These are phyloP conservation scores for Pyxicephalus adspersus DNA, from an alignment of 2,113 vertebrate species.

Conservation along the genomic window DNA sequence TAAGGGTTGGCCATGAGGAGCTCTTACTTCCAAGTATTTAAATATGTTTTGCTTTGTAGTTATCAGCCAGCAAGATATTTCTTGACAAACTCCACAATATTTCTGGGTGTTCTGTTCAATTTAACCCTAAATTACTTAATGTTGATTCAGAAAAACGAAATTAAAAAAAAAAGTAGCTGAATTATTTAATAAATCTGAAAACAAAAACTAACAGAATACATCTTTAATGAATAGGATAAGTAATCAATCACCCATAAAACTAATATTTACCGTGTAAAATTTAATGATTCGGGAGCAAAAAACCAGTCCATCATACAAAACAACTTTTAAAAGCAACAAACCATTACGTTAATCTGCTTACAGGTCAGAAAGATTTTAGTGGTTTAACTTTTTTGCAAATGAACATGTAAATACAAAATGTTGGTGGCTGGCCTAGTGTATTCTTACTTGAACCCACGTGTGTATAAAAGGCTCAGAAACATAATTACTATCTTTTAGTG, in stretches of 20 bases:
- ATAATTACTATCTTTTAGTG: too few relatives aligned
- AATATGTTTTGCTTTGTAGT: not conserved
- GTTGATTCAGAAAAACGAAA: not conserved
- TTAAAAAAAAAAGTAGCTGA: not conserved
- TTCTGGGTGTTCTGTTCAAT: not conserved
- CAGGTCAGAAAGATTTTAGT: conserved; percentile 3
- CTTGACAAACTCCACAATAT: not conserved
- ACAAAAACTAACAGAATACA: conserved; percentile 21
- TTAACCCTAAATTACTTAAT: not conserved
- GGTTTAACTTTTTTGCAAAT: not conserved
- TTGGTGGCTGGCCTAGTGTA: too few relatives aligned
- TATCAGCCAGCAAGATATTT: conserved; percentile 25
- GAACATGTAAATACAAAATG: too few relatives aligned
- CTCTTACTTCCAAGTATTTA: too few relatives aligned
- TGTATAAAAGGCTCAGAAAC: too few relatives aligned
- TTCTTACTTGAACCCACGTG: too few relatives aligned
- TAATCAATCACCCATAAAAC: conserved; percentile 13
- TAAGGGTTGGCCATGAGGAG: too few relatives aligned
- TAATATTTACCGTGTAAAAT: not conserved
- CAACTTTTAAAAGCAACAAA: not conserved
- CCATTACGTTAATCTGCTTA: not conserved
- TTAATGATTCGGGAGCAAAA: not conserved
- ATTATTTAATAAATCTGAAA: conserved; percentile 18
- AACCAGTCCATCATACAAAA: not conserved
- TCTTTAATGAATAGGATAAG: conserved; percentile 18